Conservation (phyloP, 1,140 invertebrate species). For the Megathymus violae region DNA sequence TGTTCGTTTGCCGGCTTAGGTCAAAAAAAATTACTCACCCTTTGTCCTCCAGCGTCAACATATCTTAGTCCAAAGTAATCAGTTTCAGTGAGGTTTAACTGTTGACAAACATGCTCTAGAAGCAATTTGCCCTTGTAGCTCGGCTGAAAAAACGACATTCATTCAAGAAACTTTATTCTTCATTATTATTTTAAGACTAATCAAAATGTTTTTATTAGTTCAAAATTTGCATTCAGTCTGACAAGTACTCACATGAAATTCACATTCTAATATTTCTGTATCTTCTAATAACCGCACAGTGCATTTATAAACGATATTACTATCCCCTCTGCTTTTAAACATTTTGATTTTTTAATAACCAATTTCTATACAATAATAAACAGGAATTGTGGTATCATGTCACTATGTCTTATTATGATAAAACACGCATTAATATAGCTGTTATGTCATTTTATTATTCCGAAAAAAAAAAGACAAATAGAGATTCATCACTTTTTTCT, state of each 20-base stretch:
- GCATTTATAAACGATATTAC: slow-evolving; percentile 96
- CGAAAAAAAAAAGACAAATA: neutral
- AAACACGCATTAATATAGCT: neutral
- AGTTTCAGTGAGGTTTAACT: slow-evolving; percentile 96
- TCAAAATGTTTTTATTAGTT: neutral
- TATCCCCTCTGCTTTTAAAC: slow-evolving; percentile 90
- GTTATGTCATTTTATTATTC: neutral
- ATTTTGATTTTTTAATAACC: slow-evolving; percentile 61
- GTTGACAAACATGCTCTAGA: slow-evolving; percentile 96
- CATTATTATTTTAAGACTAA: neutral
- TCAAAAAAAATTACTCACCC: slow-evolving; percentile 92
- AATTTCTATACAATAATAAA: slow-evolving; percentile 27
- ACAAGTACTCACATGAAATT: slow-evolving; percentile 94
- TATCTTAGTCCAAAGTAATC: slow-evolving; percentile 98
- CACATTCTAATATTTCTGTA: slow-evolving; percentile 96
- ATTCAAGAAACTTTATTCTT: neutral
- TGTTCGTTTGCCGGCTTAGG: too few relatives aligned
- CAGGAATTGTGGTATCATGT: slow-evolving; percentile 20
- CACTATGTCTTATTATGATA: slow-evolving; percentile 26
- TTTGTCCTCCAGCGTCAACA: slow-evolving; percentile 95
- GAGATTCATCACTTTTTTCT: neutral
- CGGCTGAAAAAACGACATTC: slow-evolving; percentile 86
- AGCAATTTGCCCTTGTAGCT: slow-evolving; percentile 97
- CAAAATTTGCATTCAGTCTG: neutral
- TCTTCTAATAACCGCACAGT: slow-evolving; percentile 97